A percentile compares a stretch with the other conserved stretches of the same genome.
These are phyloP conservation scores for Cheilosia impressa DNA, from an alignment of 2,888 invertebrate species.

Conservation along the genomic window DNA sequence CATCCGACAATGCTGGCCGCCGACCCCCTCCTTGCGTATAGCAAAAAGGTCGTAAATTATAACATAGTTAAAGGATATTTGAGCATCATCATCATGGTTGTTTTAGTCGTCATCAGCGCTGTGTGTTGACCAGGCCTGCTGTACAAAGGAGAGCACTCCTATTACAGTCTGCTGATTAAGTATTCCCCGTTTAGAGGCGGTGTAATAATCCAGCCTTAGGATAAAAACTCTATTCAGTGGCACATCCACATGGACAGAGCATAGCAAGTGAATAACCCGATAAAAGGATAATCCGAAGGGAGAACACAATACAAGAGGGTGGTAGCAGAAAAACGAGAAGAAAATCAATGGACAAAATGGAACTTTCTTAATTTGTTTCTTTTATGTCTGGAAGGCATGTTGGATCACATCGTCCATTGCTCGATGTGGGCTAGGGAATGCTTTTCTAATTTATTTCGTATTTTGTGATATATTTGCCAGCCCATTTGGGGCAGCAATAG, in stretches of 20 bases:
- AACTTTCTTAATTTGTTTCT: constrained; percentile 71
- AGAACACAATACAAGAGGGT: constrained; percentile 12
- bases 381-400: constrained; percentile 61
- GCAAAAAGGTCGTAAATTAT: constrained; percentile 57
- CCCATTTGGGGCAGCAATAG: background rate
- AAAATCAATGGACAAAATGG: constrained; percentile 48
- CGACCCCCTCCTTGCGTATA: background rate
- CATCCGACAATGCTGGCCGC: background rate
- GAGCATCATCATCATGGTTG: constrained; percentile 54
- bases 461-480: constrained; percentile 26
- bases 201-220: constrained; percentile 43
- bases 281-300: constrained; percentile 58
- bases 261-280: constrained; percentile 17
- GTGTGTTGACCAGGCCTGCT: constrained; percentile 6
- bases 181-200: constrained; percentile 40
- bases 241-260: constrained; percentile 19
- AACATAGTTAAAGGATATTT: constrained; percentile 60
- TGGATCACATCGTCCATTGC: constrained; percentile 54
- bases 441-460: constrained; percentile 56
- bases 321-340: constrained; percentile 13
- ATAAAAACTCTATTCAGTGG: constrained; percentile 20
- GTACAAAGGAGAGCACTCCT: constrained; percentile 34
- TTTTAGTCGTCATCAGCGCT: constrained; percentile 50
- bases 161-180: constrained; percentile 51
- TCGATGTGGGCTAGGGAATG: constrained; percentile 23